Percentiles rank a stretch among this genome's conserved stretches.
Conservation (phyloP, 1,140 invertebrate genomes). For the Phymorhynchus buccinoides region DNA sequence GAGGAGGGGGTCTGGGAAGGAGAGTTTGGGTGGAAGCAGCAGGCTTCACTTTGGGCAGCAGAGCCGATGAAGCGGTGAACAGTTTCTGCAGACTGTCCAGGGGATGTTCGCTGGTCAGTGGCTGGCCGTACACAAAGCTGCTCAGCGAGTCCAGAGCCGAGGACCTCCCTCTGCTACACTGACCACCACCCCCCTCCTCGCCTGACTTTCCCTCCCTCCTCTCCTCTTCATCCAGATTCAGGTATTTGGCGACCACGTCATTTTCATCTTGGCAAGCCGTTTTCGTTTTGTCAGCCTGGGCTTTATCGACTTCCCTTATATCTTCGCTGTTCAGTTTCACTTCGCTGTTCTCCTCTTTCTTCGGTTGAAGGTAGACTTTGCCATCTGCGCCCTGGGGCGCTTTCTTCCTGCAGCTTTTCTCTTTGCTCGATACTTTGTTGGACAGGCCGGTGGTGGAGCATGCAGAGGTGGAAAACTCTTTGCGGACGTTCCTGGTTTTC, state of each 20-base stretch:
- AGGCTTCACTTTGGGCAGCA: constrained; percentile 76
- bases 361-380: not conserved
- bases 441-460: not conserved
- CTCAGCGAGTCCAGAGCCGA: constrained; percentile 68
- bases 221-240: constrained; percentile 57
- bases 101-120: constrained; percentile 77
- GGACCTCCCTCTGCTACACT: constrained; percentile 9
- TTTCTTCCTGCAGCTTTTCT: not conserved
- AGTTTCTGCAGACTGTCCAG: constrained; percentile 93
- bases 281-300: not conserved
- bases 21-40: too few species aligned
- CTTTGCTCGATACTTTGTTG: not conserved
- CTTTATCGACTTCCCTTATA: not conserved
- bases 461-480: not conserved
- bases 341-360: not conserved
- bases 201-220: constrained; percentile 28
- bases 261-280: constrained; percentile 31
- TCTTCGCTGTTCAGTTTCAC: constrained; percentile 7
- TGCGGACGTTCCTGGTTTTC: constrained; percentile 13
- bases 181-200: not conserved
- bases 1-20: constrained; percentile 1
- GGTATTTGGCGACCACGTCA: constrained; percentile 54
- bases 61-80: constrained; percentile 94
- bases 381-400: not conserved
- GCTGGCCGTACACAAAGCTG: constrained; percentile 69